Evolutionary conservation across 2,888 invertebrate species (phyloP).

Genomic region (Cephus pygmeus): DNA sequence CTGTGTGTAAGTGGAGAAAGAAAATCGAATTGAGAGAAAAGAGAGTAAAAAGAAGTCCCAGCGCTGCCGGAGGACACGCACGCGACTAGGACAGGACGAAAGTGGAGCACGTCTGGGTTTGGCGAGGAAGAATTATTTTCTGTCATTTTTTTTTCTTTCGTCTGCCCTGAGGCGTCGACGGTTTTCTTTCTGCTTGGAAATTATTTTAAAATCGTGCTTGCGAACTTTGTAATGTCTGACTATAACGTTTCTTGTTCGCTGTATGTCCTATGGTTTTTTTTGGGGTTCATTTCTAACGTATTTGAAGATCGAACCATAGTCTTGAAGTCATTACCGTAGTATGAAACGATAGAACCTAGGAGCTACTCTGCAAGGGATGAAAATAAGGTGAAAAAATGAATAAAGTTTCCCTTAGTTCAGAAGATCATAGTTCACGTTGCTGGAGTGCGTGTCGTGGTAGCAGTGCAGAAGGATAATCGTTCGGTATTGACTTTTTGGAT

Average conservation of each 20-base stretch:
- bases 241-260: background rate
- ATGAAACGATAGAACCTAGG: background rate
- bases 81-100: background rate
- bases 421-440: background rate
- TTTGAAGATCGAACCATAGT: background rate
- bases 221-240: background rate
- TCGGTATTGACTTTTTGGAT: background rate
- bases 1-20: background rate
- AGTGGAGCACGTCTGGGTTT: background rate
- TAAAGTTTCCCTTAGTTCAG: background rate
- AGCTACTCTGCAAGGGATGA: background rate
- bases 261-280: background rate
- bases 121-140: background rate
- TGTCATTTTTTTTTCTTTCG: background rate
- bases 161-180: background rate
- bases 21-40: background rate
- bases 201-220: background rate
- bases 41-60: background rate
- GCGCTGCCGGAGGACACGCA: background rate
- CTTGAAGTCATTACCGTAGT: background rate
- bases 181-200: background rate
- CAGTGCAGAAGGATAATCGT: background rate
- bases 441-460: background rate
- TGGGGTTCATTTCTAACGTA: background rate
- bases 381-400: background rate